A percentile compares a stretch with the other conserved stretches of the same genome.
phyloP scores from a whole-genome alignment of 2,888 invertebrate genomes.

The Eueremaeus valkanovi region DNA sequence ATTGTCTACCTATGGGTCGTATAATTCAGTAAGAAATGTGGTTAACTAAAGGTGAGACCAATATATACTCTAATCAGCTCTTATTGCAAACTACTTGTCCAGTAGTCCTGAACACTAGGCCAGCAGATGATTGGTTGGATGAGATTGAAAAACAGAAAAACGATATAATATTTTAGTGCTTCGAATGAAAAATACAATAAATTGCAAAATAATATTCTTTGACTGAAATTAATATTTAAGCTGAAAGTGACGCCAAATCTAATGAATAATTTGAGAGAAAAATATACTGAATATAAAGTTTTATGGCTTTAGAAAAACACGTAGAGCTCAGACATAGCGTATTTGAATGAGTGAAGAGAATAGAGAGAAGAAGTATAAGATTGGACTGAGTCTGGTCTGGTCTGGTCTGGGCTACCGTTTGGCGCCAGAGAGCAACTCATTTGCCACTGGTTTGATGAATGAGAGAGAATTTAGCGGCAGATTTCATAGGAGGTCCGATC shows the following conservation, averaged over 20 bases:
- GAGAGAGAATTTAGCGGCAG: not conserved
- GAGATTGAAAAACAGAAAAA: too few species aligned
- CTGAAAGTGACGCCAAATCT: not conserved
- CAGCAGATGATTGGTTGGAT: too few species aligned
- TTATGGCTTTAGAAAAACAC: not conserved
- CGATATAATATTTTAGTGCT: too few species aligned
- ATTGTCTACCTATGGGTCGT: too few species aligned
- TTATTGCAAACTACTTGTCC: too few species aligned
- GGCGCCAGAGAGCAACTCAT: conserved; percentile 27
- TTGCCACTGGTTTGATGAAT: conserved; percentile 33
- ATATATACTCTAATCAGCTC: too few species aligned
- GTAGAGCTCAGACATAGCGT: not conserved
- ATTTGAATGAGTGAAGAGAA: not conserved
- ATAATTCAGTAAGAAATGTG: too few species aligned
- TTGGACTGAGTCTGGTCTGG: conserved; percentile 7
- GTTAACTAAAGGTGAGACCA: too few species aligned
- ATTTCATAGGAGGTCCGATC: conserved; percentile 11
- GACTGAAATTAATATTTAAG: not conserved
- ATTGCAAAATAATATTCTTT: conserved; percentile 3
- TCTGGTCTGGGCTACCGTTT: not conserved
- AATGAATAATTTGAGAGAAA: not conserved
- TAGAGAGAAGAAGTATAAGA: not conserved
- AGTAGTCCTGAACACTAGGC: too few species aligned
- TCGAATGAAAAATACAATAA: not conserved
- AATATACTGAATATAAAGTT: not conserved